Base-by-base conservation (phyloP, 2,113 vertebrate species). In the Engraulis encrasicolus region DNA sequence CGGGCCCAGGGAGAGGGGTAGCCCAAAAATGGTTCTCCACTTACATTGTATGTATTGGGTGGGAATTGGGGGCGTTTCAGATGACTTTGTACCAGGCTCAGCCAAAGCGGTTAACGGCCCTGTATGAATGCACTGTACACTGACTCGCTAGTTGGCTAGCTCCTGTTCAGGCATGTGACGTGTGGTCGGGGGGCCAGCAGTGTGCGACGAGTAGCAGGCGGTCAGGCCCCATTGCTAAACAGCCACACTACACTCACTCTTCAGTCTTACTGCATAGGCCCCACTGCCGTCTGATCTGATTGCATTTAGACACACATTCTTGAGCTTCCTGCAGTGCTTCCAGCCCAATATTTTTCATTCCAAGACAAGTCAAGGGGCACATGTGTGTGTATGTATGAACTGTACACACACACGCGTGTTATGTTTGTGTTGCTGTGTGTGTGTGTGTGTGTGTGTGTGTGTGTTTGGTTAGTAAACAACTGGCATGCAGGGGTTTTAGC, bases 401-500 rank as follows among this genome's bases (percentile, higher is more conserved):
- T n/a, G n/a, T n/a, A n/a, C n/a, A n/a, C n/a, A n/a, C n/a, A n/a
- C n/a, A n/a, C n/a, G n/a, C n/a, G n/a, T n/a, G n/a, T n/a, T 3
- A 3, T 52, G 50, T 52, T 14, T 6, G 19, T 1, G 52, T 58
- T 2, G 19, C 19, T 61, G n/a, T 61, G 58, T 71, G n/a, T 71
- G 61, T 71, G 61, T 71, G n/a, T 71, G 61, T 31, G 27, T 71
- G 0, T 12, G n/a, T 31, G 61, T 45, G 40, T 45, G 40, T 45
- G 40, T 45, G 9, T 36, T 71, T 74, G 66, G 66, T 27, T 17
- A 74, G 11, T 74, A 74, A 74, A 74, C 66, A 74, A 74, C 66
- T 74, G 66, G 66, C 66, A 74, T 17, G 66, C 12, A 15, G 66
- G 66, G 12, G 27, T 34, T 15, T 34, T 74, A 31, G 66, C 66